phyloP scores from a whole-genome alignment of 2,888 invertebrate genomes.

The Phortica okadai region DNA sequence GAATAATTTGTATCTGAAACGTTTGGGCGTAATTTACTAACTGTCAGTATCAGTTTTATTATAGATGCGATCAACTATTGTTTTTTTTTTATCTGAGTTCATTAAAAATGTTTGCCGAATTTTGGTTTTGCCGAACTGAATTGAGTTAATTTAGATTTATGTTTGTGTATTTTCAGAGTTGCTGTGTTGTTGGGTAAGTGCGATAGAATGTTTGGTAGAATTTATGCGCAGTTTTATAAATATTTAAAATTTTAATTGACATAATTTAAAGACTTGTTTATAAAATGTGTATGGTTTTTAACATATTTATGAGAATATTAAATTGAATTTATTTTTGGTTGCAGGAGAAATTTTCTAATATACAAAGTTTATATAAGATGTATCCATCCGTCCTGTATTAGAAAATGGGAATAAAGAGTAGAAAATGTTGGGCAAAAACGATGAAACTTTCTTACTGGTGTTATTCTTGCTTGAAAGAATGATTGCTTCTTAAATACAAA shows the following conservation, averaged over 20 bases:
- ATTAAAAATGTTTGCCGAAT: neutral
- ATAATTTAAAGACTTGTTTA: neutral
- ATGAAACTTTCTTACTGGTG: too few species aligned
- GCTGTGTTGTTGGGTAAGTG: neutral
- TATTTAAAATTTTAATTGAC: neutral
- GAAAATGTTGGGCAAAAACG: too few species aligned
- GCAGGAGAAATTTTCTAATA: too few species aligned
- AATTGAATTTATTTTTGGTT: too few species aligned
- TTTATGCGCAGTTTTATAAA: neutral
- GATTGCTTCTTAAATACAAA: too few species aligned
- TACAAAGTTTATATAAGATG: too few species aligned
- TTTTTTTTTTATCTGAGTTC: neutral
- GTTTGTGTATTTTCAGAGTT: neutral
- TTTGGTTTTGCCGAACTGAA: neutral
- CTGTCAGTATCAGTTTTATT: neutral
- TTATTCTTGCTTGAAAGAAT: too few species aligned
- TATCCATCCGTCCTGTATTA: too few species aligned
- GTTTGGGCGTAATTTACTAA: neutral
- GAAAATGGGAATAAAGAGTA: too few species aligned
- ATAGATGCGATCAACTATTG: neutral
- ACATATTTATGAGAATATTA: too few species aligned
- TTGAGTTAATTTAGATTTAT: neutral
- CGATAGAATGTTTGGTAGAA: neutral
- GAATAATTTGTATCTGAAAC: slow-evolving; percentile 23
- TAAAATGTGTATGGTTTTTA: too few species aligned